phyloP scores from a whole-genome alignment of 1,140 invertebrate species.

The Sarcophaga bullata region DNA sequence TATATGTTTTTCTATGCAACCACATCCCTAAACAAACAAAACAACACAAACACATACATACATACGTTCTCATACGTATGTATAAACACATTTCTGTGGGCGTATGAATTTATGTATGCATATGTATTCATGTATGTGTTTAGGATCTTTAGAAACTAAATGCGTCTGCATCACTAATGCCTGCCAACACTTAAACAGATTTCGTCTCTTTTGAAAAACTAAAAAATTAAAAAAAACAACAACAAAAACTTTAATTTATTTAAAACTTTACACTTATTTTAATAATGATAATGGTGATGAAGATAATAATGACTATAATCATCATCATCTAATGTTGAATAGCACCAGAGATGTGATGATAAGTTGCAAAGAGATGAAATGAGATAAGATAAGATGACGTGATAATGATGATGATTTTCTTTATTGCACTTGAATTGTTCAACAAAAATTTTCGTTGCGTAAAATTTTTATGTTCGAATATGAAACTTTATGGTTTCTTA shows the following conservation, averaged over 20 bases:
- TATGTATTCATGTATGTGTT: too few relatives aligned
- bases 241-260: slow-evolving; percentile 20
- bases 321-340: too few relatives aligned
- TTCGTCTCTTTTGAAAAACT: background rate
- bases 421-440: background rate
- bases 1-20: too few relatives aligned
- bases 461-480: slow-evolving; percentile 25
- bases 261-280: slow-evolving; percentile 29
- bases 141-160: too few relatives aligned
- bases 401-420: background rate
- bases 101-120: too few relatives aligned
- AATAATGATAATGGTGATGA: slow-evolving; percentile 3
- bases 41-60: background rate
- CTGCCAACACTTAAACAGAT: background rate
- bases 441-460: background rate
- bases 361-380: too few relatives aligned
- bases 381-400: background rate
- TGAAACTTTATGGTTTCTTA: slow-evolving; percentile 24
- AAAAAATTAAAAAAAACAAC: too few relatives aligned
- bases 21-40: background rate
- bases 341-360: background rate
- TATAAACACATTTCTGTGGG: too few relatives aligned
- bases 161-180: too few relatives aligned
- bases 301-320: background rate
- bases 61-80: background rate